These are phyloP conservation scores for Centrocercus urophasianus DNA, from an alignment of 2,113 vertebrate genomes.

Conservation along the genomic window DNA sequence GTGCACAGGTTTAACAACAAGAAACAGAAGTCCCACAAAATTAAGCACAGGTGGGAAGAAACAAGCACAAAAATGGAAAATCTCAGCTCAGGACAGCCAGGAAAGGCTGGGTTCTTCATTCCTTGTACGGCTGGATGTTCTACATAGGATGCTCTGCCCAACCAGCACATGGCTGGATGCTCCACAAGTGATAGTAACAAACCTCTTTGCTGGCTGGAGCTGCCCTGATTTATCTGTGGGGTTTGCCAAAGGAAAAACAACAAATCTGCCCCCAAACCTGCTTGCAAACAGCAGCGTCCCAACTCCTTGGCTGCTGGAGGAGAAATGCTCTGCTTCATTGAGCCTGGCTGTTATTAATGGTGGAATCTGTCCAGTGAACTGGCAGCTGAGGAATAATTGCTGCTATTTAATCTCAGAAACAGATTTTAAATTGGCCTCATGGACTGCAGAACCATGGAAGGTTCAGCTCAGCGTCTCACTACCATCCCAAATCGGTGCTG, in stretches of 20 bases:
- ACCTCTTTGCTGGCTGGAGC: background rate
- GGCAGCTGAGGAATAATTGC: conserved; percentile 34
- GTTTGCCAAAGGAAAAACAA: background rate
- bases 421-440: background rate
- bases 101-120: background rate
- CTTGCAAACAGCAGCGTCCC: background rate
- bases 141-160: too few relatives aligned
- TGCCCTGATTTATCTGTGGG: background rate
- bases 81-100: background rate
- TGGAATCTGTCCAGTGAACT: conserved; percentile 8
- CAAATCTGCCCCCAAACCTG: background rate
- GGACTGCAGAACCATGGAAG: background rate
- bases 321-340: conserved; percentile 32
- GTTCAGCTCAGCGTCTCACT: background rate
- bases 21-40: background rate
- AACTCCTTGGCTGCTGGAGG: conserved; percentile 20
- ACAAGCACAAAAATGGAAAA: background rate
- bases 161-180: too few relatives aligned
- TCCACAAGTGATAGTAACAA: background rate
- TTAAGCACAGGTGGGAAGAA: background rate
- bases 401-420: conserved; percentile 14
- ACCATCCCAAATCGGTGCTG: background rate
- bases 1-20: background rate
- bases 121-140: background rate
- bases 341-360: background rate